phyloP scores from a whole-genome alignment of 2,888 invertebrate genomes.

The Meteorus colon region DNA sequence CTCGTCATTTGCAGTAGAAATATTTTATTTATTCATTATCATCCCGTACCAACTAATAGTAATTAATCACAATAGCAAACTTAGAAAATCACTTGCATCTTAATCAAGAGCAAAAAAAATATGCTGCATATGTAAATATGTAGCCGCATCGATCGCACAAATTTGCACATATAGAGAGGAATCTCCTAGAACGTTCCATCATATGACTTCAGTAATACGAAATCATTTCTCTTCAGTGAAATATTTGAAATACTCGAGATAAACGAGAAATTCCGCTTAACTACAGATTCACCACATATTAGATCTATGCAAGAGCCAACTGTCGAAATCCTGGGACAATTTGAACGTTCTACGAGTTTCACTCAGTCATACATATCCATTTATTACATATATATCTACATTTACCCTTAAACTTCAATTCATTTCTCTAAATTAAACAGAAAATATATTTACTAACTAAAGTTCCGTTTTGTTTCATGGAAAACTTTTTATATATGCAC shows the following conservation, averaged over 20 bases:
- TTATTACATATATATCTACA: neutral
- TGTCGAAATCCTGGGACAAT: neutral
- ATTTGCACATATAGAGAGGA: neutral
- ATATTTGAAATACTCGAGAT: constrained; percentile 25
- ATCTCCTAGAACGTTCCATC: constrained; percentile 14
- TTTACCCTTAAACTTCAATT: neutral
- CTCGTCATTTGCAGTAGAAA: constrained; percentile 42
- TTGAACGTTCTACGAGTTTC: constrained; percentile 10
- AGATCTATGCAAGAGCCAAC: neutral
- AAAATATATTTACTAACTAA: neutral
- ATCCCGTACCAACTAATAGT: neutral
- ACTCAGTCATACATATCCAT: neutral
- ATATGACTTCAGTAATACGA: neutral
- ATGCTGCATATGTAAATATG: neutral
- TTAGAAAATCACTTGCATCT: constrained; percentile 12
- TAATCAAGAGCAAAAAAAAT: neutral
- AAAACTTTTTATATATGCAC: neutral
- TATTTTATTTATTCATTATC: neutral
- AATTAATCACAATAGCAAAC: neutral
- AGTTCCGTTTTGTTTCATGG: neutral
- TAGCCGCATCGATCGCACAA: neutral
- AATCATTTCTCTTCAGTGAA: neutral
- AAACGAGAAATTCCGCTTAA: constrained; percentile 13
- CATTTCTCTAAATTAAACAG: neutral
- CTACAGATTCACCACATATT: neutral